Evolutionary conservation across 1,140 invertebrate genomes (phyloP).

Genomic region (Conus betulinus): DNA sequence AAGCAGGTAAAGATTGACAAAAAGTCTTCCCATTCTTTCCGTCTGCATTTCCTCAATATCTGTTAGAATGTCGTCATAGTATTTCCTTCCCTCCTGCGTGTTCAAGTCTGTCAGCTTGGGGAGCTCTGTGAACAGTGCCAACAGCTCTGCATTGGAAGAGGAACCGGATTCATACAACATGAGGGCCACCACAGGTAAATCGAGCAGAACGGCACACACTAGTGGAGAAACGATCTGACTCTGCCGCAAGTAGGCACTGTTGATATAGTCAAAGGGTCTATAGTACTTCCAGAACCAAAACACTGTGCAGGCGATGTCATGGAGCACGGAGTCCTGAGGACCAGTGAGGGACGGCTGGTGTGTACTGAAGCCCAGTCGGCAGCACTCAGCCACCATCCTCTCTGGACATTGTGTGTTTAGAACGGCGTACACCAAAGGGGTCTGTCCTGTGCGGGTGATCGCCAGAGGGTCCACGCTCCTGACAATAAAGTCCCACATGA

Average conservation of each 20-base stretch:
- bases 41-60: not conserved
- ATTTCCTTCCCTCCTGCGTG: not conserved
- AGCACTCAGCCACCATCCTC: constrained; percentile 10
- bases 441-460: not conserved
- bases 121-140: not conserved
- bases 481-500: not conserved
- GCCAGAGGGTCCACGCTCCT: not conserved
- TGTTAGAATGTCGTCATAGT: not conserved
- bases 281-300: no score
- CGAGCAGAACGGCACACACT: not conserved
- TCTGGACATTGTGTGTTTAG: not conserved
- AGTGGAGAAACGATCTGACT: not conserved
- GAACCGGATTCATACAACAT: constrained; percentile 19
- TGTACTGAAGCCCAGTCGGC: not conserved
- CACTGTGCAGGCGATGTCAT: no score
- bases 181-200: not conserved
- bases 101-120: not conserved
- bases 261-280: no score
- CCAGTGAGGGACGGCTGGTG: not conserved
- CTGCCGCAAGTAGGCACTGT: not conserved
- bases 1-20: not conserved
- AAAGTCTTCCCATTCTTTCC: not conserved
- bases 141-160: not conserved
- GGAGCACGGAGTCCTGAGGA: not conserved
- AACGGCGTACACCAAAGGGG: not conserved